These are phyloP conservation scores for Hymenopus coronatus DNA, from an alignment of 2,888 invertebrate genomes.

Conservation along the genomic window DNA sequence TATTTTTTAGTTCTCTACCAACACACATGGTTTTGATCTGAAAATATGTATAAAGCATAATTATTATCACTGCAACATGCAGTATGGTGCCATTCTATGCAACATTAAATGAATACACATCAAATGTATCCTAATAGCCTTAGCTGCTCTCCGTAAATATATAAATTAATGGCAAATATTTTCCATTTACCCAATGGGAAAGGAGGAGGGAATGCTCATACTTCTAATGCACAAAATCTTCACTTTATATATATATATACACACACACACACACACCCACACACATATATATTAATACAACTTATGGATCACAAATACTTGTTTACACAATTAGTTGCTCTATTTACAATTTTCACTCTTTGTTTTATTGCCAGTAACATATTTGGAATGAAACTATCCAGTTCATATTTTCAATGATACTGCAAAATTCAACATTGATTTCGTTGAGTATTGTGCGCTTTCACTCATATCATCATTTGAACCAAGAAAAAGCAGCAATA, in stretches of 20 bases:
- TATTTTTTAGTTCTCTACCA: background rate
- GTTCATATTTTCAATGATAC: background rate
- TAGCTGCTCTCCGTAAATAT: background rate
- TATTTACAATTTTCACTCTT: background rate
- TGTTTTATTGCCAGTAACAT: background rate
- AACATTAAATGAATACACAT: background rate
- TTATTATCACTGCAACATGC: background rate
- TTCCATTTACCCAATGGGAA: background rate
- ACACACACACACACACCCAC: background rate
- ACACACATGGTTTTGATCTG: background rate
- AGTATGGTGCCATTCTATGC: background rate
- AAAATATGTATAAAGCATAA: background rate
- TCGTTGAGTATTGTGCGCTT: background rate
- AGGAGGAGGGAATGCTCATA: background rate
- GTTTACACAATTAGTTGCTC: background rate
- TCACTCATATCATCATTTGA: background rate
- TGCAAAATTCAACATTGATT: background rate
- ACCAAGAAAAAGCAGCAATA: background rate
- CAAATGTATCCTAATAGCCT: background rate
- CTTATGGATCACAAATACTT: background rate
- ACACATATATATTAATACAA: background rate
- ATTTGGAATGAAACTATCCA: background rate
- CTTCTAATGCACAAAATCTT: background rate
- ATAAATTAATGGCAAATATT: background rate
- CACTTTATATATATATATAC: background rate